phyloP scores from a whole-genome alignment of 37 sponge, comb jelly and placozoan genomes.

The Beroe ovata region DNA sequence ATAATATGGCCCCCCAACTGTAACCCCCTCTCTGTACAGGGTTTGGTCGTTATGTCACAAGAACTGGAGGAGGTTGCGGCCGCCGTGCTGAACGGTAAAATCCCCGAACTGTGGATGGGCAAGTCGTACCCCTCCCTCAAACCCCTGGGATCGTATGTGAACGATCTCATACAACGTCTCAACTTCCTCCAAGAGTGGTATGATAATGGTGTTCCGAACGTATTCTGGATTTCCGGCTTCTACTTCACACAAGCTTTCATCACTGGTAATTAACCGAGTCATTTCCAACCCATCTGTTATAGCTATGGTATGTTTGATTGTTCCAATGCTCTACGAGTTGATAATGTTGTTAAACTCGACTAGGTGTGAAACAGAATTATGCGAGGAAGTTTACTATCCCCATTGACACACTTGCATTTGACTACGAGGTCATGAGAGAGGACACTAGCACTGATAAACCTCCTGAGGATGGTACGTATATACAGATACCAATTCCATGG shows the following conservation, averaged over 20 bases:
- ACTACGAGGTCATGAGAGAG: slow-evolving; percentile 92
- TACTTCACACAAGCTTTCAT: slow-evolving; percentile 99
- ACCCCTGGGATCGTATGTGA: slow-evolving; percentile 95
- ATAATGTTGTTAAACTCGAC: too few relatives aligned
- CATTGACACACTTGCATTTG: slow-evolving; percentile 94
- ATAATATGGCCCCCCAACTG: too few relatives aligned
- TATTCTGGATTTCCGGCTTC: slow-evolving; percentile 99
- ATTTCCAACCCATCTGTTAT: too few relatives aligned
- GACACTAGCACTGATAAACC: slow-evolving; percentile 73
- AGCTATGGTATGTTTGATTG: too few relatives aligned
- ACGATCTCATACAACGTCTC: slow-evolving; percentile 93
- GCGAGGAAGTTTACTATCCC: slow-evolving; percentile 97
- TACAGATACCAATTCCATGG: too few relatives aligned
- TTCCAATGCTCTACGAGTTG: too few relatives aligned
- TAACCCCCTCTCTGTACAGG: too few relatives aligned
- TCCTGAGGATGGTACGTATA: slow-evolving; percentile 90
- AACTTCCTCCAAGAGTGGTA: slow-evolving; percentile 98
- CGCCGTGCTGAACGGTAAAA: slow-evolving; percentile 92
- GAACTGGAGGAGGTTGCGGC: slow-evolving; percentile 96
- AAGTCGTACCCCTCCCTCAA: slow-evolving; percentile 99
- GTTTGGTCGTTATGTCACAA: slow-evolving; percentile 95
- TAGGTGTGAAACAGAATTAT: slow-evolving; percentile 98
- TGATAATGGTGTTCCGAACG: slow-evolving; percentile 88
- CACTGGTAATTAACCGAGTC: slow-evolving; percentile 92
- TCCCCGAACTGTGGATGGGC: slow-evolving; percentile 96